Evolutionary conservation across 1,140 invertebrate species (phyloP), one percentile per base, ranked within the genome.

Genomic region (Bombus superbus): DNA sequence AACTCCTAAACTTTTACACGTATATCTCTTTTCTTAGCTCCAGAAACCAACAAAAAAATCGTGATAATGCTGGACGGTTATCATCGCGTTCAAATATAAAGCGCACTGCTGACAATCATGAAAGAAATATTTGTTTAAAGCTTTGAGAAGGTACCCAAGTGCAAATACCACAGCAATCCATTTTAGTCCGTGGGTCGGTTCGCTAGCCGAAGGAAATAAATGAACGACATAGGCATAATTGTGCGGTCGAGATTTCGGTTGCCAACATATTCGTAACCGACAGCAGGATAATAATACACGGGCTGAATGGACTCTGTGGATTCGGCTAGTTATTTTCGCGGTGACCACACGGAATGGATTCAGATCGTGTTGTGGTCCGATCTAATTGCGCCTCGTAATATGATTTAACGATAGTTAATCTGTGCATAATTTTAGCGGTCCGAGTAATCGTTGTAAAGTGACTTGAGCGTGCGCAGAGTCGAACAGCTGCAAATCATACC

Each of bases 311-410:
- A 74, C 79, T 80, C 78, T 81, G 78, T 25, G 88, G 82, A 85
- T 82, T 87, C 82, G 53, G 81, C 15, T 66, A 79, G 89, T 89
- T 90, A 90, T 83, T 90, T 90, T 78, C 76, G 83, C 59, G 88
- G 68, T 90, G 68, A 64, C 78, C 83, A 66, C 40, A 53, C 69
- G 66, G 66, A 59, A 89, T 74, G 78, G 66, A 90, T 90, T 85
- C 86, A 74, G 82, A 90, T 90, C 84, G 88, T 69, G 81, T 80
- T 81, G 76, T 42, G 64, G 79, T 66, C 15, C 47, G 38, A 59
- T 80, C 72, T 86, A 76, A 90, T 90, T 90, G 81, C 79, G 68
- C 69, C 83, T 80, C 47, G 44, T 88, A 86, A 88, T 83, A 79
- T 83, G 71, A 86, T 81, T 74, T 86, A 80, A 71, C 74, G 86